These are phyloP conservation scores for Emberiza fucata DNA, from an alignment of 2,113 vertebrate species.

Conservation along the genomic window DNA sequence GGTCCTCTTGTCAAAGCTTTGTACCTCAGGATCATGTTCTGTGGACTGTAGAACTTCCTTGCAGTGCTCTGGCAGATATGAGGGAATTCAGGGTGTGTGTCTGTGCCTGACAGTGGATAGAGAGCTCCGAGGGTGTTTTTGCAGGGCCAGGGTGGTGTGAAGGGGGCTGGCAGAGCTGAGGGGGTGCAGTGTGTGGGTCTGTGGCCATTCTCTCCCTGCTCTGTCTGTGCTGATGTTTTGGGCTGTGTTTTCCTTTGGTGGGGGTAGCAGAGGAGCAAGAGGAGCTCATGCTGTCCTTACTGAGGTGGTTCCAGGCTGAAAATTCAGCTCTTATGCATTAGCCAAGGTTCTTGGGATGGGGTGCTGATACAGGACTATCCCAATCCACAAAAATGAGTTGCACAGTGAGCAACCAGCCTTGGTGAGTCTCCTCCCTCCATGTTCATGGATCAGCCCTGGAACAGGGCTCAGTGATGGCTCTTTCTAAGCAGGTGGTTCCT, in stretches of 20 bases:
- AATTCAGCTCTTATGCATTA: background rate
- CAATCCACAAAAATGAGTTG: background rate
- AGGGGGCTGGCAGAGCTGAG: background rate
- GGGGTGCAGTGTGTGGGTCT: rapidly evolving
- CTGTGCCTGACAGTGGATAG: background rate
- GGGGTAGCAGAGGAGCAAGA: background rate
- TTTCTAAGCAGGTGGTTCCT: background rate
- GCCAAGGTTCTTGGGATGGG: background rate
- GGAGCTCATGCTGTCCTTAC: background rate
- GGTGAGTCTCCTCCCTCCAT: background rate
- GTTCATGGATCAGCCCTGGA: background rate
- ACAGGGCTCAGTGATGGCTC: background rate
- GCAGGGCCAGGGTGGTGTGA: background rate
- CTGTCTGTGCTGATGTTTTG: background rate
- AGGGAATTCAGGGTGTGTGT: background rate
- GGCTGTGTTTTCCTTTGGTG: background rate
- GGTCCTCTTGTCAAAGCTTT: background rate
- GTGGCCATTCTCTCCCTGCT: rapidly evolving
- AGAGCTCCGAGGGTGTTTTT: background rate
- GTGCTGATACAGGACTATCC: background rate
- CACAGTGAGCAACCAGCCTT: background rate
- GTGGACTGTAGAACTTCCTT: background rate
- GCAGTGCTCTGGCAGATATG: background rate
- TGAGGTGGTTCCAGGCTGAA: background rate
- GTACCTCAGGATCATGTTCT: background rate